Conservation (phyloP, 2,113 vertebrate species). For the Orycteropus afer region DNA sequence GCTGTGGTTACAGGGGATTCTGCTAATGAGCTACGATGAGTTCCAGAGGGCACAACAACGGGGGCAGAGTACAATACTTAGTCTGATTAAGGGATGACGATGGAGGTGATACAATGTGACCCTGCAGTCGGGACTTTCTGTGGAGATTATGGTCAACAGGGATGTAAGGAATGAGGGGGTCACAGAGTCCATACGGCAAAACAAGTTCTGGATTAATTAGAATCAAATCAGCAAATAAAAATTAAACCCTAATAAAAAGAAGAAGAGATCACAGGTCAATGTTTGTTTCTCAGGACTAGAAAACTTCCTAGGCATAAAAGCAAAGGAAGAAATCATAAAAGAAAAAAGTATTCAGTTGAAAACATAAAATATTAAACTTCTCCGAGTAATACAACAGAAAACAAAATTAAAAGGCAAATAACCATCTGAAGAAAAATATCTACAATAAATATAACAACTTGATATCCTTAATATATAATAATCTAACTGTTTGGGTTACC, state of each 20-base stretch:
- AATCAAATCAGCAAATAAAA: background rate
- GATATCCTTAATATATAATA: background rate
- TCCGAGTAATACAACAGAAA: background rate
- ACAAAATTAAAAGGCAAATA: constrained; percentile 36
- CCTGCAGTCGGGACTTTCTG: background rate
- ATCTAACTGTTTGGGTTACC: too few relatives aligned
- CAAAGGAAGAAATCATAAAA: background rate
- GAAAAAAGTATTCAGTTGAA: background rate
- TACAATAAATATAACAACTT: background rate
- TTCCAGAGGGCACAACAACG: background rate
- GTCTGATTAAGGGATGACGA: background rate
- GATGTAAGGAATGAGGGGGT: background rate
- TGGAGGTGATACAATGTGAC: background rate
- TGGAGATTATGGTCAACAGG: background rate
- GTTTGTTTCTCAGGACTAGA: background rate
- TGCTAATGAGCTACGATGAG: background rate
- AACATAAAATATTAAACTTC: background rate
- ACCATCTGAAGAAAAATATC: background rate
- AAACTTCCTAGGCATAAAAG: background rate
- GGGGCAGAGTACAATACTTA: background rate
- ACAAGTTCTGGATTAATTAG: background rate
- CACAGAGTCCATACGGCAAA: background rate
- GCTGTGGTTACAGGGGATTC: background rate
- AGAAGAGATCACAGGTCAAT: constrained; percentile 16
- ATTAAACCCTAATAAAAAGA: background rate